Evolutionary conservation across 2,797 vertebrate genomes (phyloP), one percentile per base, ranked within the genome.

Genomic region (Anabacerthia variegaticeps): DNA sequence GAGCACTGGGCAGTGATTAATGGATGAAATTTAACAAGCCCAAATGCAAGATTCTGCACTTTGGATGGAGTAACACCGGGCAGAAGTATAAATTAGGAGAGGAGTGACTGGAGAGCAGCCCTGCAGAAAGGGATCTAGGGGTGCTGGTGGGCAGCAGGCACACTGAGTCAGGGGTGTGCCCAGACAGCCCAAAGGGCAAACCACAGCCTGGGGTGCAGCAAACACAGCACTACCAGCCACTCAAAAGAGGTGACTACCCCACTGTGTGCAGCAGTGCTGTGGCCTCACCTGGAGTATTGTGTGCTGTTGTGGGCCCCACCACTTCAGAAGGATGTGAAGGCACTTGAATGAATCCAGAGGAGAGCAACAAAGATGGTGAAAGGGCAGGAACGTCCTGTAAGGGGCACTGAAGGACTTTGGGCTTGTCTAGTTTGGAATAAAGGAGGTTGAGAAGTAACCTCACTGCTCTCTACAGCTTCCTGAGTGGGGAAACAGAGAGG

Each of bases 201-300:
- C 18, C 1, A 0, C 6, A 14, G 10, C 67, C 51, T 26, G 36
- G 22, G n/a, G 19, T 4, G 28, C 71, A 67, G 51, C 65, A 56
- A 19, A 51, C 59, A 16, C 1, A 17, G 16, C 13, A 34, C 4
- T 10, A 13, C 3, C 2, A 11, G 19, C 56, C 1, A 4, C 37
- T 39, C 48, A 32, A 19, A 21, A n/a, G n/a, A 46, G 30, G 43
- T 0, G 6, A 55, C 30, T 43, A 41, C n/a, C 26, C 37, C 3
- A 0, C 74, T 51, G 16, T 12, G 59, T 17, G n/a, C 39, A n/a
- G 63, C 22, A 0, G 3, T 63, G n/a, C 44, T 10, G 4, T 1
- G 7, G 36, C 36, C 46, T 65, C 48, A 15, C 26, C 17, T 22
- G 23, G n/a, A 32, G 30, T 15, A 19, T 43, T 34, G 65, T 14